phyloP scores from a whole-genome alignment of 2,113 vertebrate species.

The Burhinus oedicnemus region DNA sequence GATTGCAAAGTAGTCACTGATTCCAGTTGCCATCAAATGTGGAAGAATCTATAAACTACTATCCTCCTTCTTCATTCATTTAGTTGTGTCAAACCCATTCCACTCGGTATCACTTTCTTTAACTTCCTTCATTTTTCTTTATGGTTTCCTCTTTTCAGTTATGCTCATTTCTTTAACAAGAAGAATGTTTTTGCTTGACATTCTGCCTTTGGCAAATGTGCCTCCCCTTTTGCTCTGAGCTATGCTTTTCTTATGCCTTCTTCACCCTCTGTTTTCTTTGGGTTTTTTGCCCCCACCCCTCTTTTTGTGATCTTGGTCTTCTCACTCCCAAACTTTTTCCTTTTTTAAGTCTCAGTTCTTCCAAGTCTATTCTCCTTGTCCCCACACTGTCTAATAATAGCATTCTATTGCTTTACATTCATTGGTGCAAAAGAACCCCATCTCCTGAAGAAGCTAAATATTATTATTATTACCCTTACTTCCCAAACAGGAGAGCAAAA shows the following conservation, averaged over 20 bases:
- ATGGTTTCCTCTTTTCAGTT: neutral
- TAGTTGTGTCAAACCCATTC: neutral
- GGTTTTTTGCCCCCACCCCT: fast-evolving
- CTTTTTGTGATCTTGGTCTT: neutral
- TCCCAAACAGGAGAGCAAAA: constrained; percentile 5
- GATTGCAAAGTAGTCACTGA: neutral
- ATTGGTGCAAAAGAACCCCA: neutral
- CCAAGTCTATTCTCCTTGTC: neutral
- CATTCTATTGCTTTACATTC: neutral
- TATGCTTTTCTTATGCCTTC: neutral
- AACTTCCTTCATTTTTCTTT: neutral
- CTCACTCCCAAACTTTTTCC: neutral
- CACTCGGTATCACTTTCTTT: neutral
- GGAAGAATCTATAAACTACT: neutral
- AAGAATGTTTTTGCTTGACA: neutral
- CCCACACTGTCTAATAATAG: neutral
- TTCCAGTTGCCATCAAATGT: neutral
- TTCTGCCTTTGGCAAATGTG: neutral
- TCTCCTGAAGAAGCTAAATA: neutral
- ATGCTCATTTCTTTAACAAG: neutral
- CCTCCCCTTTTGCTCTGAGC: neutral
- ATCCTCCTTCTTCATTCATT: neutral
- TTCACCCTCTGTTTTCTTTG: neutral
- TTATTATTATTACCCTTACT: neutral
- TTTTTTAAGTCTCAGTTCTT: neutral